A percentile compares a stretch with the other conserved stretches of the same genome.
phyloP scores from a whole-genome alignment of 2,888 invertebrate genomes.

The Microplitis deprimator region DNA sequence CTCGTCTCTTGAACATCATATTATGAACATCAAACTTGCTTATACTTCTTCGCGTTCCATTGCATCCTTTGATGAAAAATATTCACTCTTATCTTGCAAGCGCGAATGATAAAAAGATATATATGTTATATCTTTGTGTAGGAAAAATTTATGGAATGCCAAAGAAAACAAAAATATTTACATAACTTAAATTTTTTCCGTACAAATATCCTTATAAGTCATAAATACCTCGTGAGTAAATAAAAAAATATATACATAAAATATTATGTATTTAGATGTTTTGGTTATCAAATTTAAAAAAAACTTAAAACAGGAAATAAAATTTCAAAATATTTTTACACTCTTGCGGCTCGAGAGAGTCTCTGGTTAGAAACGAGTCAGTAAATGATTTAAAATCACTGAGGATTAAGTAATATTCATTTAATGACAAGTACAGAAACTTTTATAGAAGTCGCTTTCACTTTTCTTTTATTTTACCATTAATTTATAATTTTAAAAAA shows the following conservation, averaged over 20 bases:
- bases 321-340: constrained; percentile 2
- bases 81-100: background rate
- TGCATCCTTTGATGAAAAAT: background rate
- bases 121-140: background rate
- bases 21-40: background rate
- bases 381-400: constrained; percentile 9
- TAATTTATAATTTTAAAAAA: background rate
- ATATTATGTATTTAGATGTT: background rate
- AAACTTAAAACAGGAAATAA: background rate
- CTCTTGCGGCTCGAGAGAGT: background rate
- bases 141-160: background rate
- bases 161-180: background rate
- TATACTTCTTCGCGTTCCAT: background rate
- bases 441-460: background rate
- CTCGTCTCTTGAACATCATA: background rate
- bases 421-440: constrained; percentile 15
- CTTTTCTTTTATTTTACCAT: constrained; percentile 6
- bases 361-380: background rate
- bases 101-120: background rate
- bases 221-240: background rate
- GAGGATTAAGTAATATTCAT: constrained; percentile 4
- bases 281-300: background rate
- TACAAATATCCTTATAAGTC: background rate
- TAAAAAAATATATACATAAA: background rate
- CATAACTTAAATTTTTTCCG: background rate